Evolutionary conservation across 2,113 vertebrate genomes (phyloP), one percentile per base, ranked within the genome.

Genomic region (Cervus canadensis): DNA sequence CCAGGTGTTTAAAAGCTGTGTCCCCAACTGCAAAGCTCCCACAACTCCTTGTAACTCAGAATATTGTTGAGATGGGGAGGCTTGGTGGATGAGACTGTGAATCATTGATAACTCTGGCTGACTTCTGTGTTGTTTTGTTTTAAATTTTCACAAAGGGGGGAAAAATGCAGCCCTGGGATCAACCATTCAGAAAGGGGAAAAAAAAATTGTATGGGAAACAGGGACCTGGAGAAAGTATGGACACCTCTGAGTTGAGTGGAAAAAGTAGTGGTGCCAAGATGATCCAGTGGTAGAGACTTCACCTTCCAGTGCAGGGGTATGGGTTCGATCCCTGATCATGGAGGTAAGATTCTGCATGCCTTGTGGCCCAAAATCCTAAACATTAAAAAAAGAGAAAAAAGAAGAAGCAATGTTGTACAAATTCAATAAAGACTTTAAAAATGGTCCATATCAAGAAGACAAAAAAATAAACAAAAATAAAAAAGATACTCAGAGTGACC

Each of bases 251-350:
- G 5, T 60, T 43, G 19, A 25, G 6, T 6, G 82, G 56, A 6
- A 28, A 64, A 23, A 25, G 33, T 33, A 6, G 15, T 13, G 7
- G 3, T 40, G 36, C 26, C 33, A 17, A 43, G 5, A 89, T 52
- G 28, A 16, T 13, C 36, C 67, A 74, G 0, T 74, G 67, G 36
- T 40, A 9, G 13, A 40, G 67, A 13, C 21, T 13, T 74, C 11
- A 40, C 67, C 2, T 23, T 40, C 36, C 11, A 3, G 21, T 40
- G 67, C 67, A 40, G 21, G 36, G 5, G 2, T 40, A 6, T 74
- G 67, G 36, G 36, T 40, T 74, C 2, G 0, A 74, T 40, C 10
- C 10, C n/a, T 40, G 67, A 5, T 74, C 2, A 0, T 36, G n/a
- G n/a, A 74, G 10, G 5, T 74, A 40, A 74, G 67, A 74, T 15